phyloP scores from a whole-genome alignment of 2,888 invertebrate species.

The Tanaodytes sp. region DNA sequence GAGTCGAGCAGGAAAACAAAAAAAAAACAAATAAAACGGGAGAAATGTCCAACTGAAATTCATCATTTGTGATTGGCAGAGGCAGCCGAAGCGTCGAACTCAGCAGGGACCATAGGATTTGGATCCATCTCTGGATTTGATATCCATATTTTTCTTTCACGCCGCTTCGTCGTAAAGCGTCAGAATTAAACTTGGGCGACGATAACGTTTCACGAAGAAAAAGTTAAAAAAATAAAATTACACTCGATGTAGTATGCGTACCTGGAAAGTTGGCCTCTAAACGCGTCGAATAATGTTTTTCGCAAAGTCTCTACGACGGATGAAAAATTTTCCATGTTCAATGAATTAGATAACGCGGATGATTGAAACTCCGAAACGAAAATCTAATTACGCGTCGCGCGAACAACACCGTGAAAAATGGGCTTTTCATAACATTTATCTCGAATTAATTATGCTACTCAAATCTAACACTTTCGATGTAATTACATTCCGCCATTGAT shows the following conservation, averaged over 20 bases:
- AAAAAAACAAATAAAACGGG: too few species aligned
- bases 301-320: conserved; percentile 15
- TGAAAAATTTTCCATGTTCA: conserved; percentile 20
- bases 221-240: conserved; percentile 30
- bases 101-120: conserved; percentile 9
- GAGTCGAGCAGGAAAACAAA: conserved; percentile 1
- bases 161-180: conserved; percentile 5
- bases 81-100: conserved; percentile 5
- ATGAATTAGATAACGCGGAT: conserved; percentile 30
- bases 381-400: conserved; percentile 20
- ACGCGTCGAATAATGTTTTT: conserved; percentile 19
- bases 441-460: conserved; percentile 28
- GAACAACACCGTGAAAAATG: conserved; percentile 30
- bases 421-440: conserved; percentile 31
- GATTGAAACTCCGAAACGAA: conserved; percentile 30
- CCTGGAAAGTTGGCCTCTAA: conserved; percentile 21
- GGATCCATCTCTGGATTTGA: conserved; percentile 18
- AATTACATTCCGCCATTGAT: conserved; percentile 35
- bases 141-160: conserved; percentile 17
- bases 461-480: conserved; percentile 33
- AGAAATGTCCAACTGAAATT: conserved; percentile 5
- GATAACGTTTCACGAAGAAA: conserved; percentile 16
- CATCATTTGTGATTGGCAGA: conserved; percentile 17
- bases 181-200: conserved; percentile 26
- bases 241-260: conserved; percentile 16